These are phyloP conservation scores for Tetrapedia diversipes DNA, from an alignment of 2,888 invertebrate species.

Conservation along the genomic window DNA sequence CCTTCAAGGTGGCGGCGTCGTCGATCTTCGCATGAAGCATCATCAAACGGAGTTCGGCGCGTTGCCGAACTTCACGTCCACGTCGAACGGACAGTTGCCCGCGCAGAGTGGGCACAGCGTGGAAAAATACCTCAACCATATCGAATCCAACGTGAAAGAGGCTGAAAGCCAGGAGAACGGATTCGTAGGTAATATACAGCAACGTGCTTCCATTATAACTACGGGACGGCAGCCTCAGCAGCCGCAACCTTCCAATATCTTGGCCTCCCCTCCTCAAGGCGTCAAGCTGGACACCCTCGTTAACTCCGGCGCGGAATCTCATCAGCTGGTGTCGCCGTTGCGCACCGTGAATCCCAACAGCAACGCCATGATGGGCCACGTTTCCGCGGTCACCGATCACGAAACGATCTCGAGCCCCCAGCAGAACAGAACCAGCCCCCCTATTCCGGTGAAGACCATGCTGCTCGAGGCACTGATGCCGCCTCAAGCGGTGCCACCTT, in stretches of 20 bases:
- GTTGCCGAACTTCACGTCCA: slow-evolving; percentile 81
- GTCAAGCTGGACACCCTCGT: slow-evolving; percentile 82
- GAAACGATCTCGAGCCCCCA: slow-evolving; percentile 74
- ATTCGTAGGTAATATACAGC: slow-evolving; percentile 72
- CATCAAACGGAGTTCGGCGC: slow-evolving; percentile 85
- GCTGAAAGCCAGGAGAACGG: slow-evolving; percentile 66
- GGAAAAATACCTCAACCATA: slow-evolving; percentile 85
- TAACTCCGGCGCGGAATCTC: slow-evolving; percentile 84
- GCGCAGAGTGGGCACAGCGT: slow-evolving; percentile 86
- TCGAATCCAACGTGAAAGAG: slow-evolving; percentile 80
- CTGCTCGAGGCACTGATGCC: slow-evolving; percentile 86
- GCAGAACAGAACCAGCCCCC: slow-evolving; percentile 84
- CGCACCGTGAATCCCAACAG: slow-evolving; percentile 77
- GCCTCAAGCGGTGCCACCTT: slow-evolving; percentile 47
- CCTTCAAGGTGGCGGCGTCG: slow-evolving; percentile 83
- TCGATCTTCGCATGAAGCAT: slow-evolving; percentile 89
- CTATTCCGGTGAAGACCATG: slow-evolving; percentile 89
- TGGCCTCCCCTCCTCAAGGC: slow-evolving; percentile 43
- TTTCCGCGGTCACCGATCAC: slow-evolving; percentile 82
- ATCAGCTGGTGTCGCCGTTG: slow-evolving; percentile 82
- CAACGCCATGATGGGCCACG: slow-evolving; percentile 82
- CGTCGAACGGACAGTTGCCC: slow-evolving; percentile 81
- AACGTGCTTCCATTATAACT: slow-evolving; percentile 78
- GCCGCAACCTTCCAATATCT: slow-evolving; percentile 52
- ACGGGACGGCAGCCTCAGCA: slow-evolving; percentile 69